Conservation (phyloP, 2,113 vertebrate genomes). For the Gallinago media region DNA sequence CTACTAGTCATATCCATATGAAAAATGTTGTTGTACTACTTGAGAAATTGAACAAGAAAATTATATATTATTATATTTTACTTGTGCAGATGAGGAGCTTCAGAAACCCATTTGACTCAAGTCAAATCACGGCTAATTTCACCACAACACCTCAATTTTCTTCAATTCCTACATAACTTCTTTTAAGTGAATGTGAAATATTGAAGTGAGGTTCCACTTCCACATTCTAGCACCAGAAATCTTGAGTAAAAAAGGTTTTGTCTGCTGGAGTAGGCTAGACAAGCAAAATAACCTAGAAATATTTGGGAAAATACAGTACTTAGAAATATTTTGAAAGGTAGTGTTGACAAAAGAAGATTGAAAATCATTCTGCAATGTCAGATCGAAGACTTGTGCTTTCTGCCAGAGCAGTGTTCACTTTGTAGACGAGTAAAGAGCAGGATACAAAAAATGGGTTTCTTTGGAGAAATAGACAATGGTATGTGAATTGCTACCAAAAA, state of each 20-base stretch:
- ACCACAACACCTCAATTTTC: not conserved
- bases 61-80: not conserved
- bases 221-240: not conserved
- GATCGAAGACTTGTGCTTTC: not conserved
- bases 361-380: not conserved
- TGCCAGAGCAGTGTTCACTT: not conserved
- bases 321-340: not conserved
- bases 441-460: conserved; percentile 28
- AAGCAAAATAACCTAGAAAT: not conserved
- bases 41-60: not conserved
- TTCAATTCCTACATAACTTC: not conserved
- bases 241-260: not conserved
- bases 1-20: not conserved
- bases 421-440: not conserved
- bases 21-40: not conserved
- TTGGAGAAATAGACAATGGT: conserved; percentile 43
- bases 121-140: not conserved
- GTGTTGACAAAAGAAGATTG: not conserved
- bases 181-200: not conserved
- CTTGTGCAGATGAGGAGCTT: not conserved
- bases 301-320: not conserved
- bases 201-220: not conserved
- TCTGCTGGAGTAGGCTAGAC: not conserved
- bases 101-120: not conserved
- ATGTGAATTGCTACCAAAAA: conserved; percentile 47